Evolutionary conservation across 2,113 vertebrate genomes (phyloP).

Genomic region (Oceanites oceanicus): DNA sequence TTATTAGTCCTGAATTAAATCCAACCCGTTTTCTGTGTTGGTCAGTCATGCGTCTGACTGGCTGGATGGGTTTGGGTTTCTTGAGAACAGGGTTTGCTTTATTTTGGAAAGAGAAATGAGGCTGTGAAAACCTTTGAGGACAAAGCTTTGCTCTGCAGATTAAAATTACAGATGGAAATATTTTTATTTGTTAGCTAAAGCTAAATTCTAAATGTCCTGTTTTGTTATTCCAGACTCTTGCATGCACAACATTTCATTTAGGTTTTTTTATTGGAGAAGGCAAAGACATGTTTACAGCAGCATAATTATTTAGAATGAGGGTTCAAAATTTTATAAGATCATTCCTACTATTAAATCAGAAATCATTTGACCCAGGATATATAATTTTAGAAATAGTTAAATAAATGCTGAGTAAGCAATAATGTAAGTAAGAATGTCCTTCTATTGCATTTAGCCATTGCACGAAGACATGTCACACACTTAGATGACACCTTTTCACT

Average conservation of each 20-base stretch:
- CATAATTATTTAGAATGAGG: neutral
- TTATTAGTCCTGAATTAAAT: neutral
- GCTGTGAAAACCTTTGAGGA: neutral
- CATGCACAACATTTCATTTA: neutral
- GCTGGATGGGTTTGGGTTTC: neutral
- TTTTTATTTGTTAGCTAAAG: neutral
- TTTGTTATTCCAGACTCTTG: neutral
- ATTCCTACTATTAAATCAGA: neutral
- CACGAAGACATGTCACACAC: rapidly evolving
- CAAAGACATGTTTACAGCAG: neutral
- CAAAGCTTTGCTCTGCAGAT: neutral
- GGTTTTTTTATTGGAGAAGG: neutral
- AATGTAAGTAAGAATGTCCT: neutral
- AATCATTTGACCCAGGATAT: neutral
- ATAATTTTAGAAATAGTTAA: neutral
- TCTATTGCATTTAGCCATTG: neutral
- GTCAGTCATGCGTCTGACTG: neutral
- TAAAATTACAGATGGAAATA: neutral
- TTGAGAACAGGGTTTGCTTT: neutral
- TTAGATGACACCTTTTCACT: neutral
- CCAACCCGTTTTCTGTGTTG: neutral
- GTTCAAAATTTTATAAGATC: neutral
- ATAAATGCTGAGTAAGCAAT: neutral
- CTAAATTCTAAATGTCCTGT: neutral
- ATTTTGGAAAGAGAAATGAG: neutral